Percentiles rank a stretch among this genome's conserved stretches.
Evolutionary conservation across 2,797 vertebrate genomes (phyloP).

Genomic region (Phaenicophaeus curvirostris): DNA sequence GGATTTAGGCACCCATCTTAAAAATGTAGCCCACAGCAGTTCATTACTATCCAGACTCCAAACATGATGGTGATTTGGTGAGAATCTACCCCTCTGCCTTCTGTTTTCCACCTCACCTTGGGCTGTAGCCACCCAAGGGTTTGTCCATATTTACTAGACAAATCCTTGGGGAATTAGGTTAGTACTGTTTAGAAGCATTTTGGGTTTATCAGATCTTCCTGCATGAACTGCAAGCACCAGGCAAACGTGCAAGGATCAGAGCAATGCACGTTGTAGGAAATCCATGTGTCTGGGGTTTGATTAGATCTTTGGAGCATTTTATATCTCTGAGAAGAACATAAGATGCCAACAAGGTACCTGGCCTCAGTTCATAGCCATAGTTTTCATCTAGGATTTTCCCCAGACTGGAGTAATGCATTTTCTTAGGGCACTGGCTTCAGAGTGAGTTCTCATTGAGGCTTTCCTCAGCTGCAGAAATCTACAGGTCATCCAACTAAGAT

Average conservation of each 20-base stretch:
- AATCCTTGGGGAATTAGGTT: not conserved
- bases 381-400: not conserved
- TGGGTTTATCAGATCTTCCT: not conserved
- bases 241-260: not conserved
- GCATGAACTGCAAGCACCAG: not conserved
- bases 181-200: not conserved
- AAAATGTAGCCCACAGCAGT: not conserved
- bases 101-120: not conserved
- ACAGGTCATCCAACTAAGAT: not conserved
- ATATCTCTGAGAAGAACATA: not conserved
- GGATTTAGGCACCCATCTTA: conserved; percentile 14
- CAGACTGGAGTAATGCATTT: not conserved
- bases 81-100: not conserved
- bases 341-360: not conserved
- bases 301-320: not conserved
- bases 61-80: not conserved
- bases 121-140: not conserved
- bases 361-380: not conserved
- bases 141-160: not conserved
- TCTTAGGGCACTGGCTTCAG: not conserved
- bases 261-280: not conserved
- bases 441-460: not conserved
- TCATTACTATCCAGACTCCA: not conserved
- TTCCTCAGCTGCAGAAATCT: not conserved
- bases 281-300: accelerated